Conservation (phyloP, 2,888 invertebrate genomes). For the Apodemia hepburni region DNA sequence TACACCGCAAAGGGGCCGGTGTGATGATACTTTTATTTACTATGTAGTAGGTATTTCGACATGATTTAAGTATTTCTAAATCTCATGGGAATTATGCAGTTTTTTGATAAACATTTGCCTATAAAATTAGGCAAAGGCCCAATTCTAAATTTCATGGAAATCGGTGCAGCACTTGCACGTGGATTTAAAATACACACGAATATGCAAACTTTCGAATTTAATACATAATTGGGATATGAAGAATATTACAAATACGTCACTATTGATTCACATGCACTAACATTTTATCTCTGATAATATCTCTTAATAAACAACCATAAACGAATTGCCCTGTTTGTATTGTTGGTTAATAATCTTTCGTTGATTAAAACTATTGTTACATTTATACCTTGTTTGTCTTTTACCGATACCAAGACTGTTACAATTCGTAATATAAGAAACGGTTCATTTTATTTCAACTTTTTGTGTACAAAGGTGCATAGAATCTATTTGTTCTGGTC, state of each 20-base stretch:
- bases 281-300: not conserved
- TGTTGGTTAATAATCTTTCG: slow-evolving; percentile 36
- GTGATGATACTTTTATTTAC: too few relatives aligned
- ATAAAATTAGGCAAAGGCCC: too few relatives aligned
- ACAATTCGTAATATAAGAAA: slow-evolving; percentile 29
- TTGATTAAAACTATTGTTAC: slow-evolving; percentile 67
- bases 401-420: slow-evolving; percentile 34
- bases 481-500: slow-evolving; percentile 42
- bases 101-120: too few relatives aligned
- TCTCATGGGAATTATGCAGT: too few relatives aligned
- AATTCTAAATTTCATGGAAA: too few relatives aligned
- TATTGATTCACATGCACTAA: not conserved
- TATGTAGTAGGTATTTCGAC: too few relatives aligned
- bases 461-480: slow-evolving; percentile 53
- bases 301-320: not conserved
- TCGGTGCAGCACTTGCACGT: too few relatives aligned
- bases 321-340: slow-evolving; percentile 10
- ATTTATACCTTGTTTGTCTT: slow-evolving; percentile 53
- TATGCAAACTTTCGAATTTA: not conserved
- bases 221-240: not conserved
- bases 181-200: not conserved
- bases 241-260: not conserved
- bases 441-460: slow-evolving; percentile 44
- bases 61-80: too few relatives aligned
- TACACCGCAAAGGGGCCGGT: too few relatives aligned